These are phyloP conservation scores for Tachina fera DNA, from an alignment of 2,888 invertebrate species.

Conservation along the genomic window DNA sequence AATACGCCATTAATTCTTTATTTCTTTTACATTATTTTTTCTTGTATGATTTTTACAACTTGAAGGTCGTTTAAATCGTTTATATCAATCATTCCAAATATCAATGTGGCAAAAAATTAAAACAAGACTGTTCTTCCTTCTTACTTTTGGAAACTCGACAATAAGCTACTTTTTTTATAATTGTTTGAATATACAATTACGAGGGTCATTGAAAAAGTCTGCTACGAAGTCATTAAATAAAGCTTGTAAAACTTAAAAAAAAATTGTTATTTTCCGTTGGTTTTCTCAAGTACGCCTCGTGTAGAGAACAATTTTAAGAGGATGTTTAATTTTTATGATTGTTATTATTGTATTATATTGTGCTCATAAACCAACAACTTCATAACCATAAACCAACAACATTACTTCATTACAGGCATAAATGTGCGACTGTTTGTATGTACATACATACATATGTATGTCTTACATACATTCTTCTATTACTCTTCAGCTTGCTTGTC, in stretches of 20 bases:
- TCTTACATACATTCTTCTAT: background rate
- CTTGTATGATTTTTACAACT: conserved; percentile 53
- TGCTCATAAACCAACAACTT: conserved; percentile 53
- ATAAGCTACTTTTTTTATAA: conserved; percentile 2
- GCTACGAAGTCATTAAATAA: background rate
- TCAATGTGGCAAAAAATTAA: conserved; percentile 2
- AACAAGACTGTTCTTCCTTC: background rate
- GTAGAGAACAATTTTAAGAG: conserved; percentile 29
- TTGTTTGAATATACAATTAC: conserved; percentile 27
- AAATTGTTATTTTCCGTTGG: background rate
- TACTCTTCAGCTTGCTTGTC: background rate
- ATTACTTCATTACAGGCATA: conserved; percentile 31
- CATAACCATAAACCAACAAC: conserved; percentile 53
- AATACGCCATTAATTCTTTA: conserved; percentile 54
- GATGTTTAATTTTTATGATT: conserved; percentile 57
- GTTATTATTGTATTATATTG: conserved; percentile 57
- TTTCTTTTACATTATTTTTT: conserved; percentile 16
- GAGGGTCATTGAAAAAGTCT: background rate
- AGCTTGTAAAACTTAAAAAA: background rate
- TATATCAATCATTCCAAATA: conserved; percentile 53
- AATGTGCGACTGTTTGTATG: background rate
- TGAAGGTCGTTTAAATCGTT: conserved; percentile 70
- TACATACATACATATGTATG: background rate
- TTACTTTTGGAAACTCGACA: background rate
- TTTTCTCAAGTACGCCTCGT: conserved; percentile 2